Percentiles rank a stretch among this genome's conserved stretches.
These are phyloP conservation scores for Aricia agestis DNA, from an alignment of 1,140 invertebrate genomes.

Conservation along the genomic window DNA sequence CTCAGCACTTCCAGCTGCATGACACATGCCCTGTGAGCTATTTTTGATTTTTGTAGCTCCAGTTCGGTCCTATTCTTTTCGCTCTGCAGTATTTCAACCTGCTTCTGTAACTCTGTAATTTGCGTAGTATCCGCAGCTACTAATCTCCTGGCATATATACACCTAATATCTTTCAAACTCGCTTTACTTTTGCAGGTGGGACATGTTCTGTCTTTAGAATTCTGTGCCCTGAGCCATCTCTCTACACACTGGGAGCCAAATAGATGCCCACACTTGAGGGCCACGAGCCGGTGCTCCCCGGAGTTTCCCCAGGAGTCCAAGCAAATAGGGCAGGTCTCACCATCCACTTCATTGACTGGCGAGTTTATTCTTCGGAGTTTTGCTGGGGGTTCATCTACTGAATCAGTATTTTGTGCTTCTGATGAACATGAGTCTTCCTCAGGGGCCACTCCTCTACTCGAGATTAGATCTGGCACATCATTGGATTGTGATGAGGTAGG, in stretches of 20 bases:
- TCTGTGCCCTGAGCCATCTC: conserved; percentile 82
- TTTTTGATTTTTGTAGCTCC: conserved; percentile 53
- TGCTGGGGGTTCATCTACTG: conserved; percentile 46
- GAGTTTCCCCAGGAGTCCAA: conserved; percentile 90
- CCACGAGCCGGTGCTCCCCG: conserved; percentile 89
- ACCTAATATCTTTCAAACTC: conserved; percentile 81
- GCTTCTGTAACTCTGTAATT: conserved; percentile 73
- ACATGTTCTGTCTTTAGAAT: conserved; percentile 77
- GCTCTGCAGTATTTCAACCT: conserved; percentile 63
- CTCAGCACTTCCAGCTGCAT: conserved; percentile 64
- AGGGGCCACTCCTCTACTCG: not conserved
- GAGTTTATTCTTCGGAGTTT: conserved; percentile 54
- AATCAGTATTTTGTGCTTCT: conserved; percentile 13
- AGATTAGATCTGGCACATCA: conserved; percentile 11
- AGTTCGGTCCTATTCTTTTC: conserved; percentile 57
- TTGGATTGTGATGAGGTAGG: conserved; percentile 10
- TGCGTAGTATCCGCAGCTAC: conserved; percentile 74
- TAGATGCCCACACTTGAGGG: conserved; percentile 92
- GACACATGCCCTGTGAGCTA: conserved; percentile 65
- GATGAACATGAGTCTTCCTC: not conserved
- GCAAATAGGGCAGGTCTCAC: conserved; percentile 90
- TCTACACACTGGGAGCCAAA: conserved; percentile 91
- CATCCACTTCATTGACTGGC: conserved; percentile 77
- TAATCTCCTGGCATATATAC: conserved; percentile 78
- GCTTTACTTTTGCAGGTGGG: conserved; percentile 93